phyloP scores from a whole-genome alignment of 2,888 invertebrate species.

The Hydrotaea cyrtoneurina region DNA sequence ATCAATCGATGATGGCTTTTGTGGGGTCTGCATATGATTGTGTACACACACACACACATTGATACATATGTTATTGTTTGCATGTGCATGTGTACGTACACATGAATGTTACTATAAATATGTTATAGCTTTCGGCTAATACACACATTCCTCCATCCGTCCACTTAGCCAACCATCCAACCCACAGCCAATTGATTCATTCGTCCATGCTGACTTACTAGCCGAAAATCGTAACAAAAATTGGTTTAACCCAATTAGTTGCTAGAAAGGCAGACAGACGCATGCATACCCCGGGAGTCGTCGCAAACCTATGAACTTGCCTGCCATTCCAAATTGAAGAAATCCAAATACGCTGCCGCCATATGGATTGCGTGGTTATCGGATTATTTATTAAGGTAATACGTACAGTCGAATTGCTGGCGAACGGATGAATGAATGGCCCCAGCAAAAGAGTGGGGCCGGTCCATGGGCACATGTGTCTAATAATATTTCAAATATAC shows the following conservation, averaged over 20 bases:
- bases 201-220: background rate
- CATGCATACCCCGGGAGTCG: too few relatives aligned
- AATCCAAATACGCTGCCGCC: background rate
- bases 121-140: constrained; percentile 66
- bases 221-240: background rate
- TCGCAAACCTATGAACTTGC: background rate
- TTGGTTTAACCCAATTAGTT: constrained; percentile 53
- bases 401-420: constrained; percentile 1
- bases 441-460: background rate
- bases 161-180: background rate
- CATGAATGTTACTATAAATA: constrained; percentile 64
- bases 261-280: background rate
- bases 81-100: constrained; percentile 35
- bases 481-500: constrained; percentile 15
- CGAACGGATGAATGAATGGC: background rate
- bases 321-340: background rate
- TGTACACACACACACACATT: background rate
- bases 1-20: constrained; percentile 39
- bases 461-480: background rate
- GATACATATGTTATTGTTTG: constrained; percentile 30
- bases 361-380: background rate
- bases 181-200: too few relatives aligned
- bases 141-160: background rate
- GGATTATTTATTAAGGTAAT: constrained; percentile 34
- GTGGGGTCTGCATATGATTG: background rate